phyloP scores from a whole-genome alignment of 2,797 vertebrate species.

The Myiotriccus ornatus region DNA sequence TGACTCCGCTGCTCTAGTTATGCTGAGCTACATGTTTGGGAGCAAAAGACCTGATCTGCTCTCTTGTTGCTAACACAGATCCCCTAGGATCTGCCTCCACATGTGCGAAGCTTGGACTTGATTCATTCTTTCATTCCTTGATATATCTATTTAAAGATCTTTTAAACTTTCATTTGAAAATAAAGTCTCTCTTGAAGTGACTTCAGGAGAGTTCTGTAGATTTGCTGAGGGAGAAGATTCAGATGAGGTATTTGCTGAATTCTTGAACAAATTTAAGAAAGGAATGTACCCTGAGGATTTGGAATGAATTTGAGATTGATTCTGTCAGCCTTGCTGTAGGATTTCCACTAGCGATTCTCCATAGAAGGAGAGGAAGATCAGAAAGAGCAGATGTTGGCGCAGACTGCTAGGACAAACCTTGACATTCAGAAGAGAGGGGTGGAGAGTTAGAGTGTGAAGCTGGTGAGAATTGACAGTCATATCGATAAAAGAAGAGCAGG shows the following conservation, averaged over 20 bases:
- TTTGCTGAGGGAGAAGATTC: neutral
- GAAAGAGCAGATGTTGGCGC: neutral
- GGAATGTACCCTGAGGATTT: neutral
- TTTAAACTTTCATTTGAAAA: slow-evolving; percentile 10
- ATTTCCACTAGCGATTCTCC: neutral
- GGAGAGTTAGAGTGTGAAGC: neutral
- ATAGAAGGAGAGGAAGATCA: slow-evolving; percentile 34
- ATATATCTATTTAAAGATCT: slow-evolving; percentile 7
- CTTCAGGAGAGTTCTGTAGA: neutral
- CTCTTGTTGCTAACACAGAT: neutral
- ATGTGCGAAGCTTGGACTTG: slow-evolving; percentile 1
- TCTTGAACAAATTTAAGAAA: neutral
- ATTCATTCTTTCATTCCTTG: slow-evolving; percentile 19
- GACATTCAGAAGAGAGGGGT: neutral
- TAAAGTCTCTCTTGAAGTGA: neutral
- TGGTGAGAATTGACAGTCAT: neutral
- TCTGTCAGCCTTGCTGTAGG: slow-evolving; percentile 6
- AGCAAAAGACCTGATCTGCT: neutral
- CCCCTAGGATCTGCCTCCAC: neutral
- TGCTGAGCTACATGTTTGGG: neutral
- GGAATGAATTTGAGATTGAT: neutral
- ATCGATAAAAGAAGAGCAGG: neutral
- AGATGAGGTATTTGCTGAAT: neutral
- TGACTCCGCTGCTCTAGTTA: neutral
- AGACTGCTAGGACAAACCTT: neutral